These are phyloP conservation scores for roundworm (Caenorhabditis elegans) DNA, from an alignment of 1,140 invertebrate species.

Conservation along the genomic window WBcel235 BX284604.4:9501001-9501500, in stretches of 20 bases:
- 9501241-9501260: conserved; percentile 1
- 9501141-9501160: no score
- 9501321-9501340: background rate
- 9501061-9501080: conserved; percentile 32
- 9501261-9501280: conserved; percentile 3
- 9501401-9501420: background rate
- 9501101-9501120: conserved; percentile 21
- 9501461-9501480: no score
- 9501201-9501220: background rate
- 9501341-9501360: background rate
- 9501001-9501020: background rate
- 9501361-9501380: background rate
- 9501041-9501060: background rate
- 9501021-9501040: background rate
- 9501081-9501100: conserved; percentile 31
- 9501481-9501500: background rate
- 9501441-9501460: no score
- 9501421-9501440: conserved; percentile 15
- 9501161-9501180: background rate
- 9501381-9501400: background rate
- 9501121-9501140: no score
- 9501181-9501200: conserved; percentile 1
- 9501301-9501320: background rate
- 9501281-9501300: background rate
- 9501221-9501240: background rate